Evolutionary conservation across 2,888 invertebrate species (phyloP).

Genomic region (Hyposoter didymator): DNA sequence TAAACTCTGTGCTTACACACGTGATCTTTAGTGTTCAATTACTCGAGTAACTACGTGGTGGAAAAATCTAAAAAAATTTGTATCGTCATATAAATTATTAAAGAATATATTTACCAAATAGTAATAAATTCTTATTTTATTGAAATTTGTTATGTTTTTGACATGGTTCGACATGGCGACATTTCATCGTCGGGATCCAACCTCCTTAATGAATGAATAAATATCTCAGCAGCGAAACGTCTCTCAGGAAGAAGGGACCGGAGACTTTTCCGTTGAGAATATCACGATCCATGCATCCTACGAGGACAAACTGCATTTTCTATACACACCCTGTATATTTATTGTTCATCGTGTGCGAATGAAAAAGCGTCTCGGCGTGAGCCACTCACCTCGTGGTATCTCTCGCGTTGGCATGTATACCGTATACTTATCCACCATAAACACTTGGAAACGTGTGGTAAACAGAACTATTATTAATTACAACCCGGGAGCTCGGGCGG

Average conservation of each 20-base stretch:
- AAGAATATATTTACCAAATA: too few species aligned
- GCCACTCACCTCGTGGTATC: slow-evolving; percentile 32
- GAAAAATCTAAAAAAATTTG: too few species aligned
- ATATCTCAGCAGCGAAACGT: not conserved
- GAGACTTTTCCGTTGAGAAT: not conserved
- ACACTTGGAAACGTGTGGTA: slow-evolving; percentile 63
- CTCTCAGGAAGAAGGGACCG: not conserved
- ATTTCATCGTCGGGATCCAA: too few species aligned
- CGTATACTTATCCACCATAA: slow-evolving; percentile 67
- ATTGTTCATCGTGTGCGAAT: slow-evolving; percentile 26
- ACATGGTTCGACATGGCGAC: too few species aligned
- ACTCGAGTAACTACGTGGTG: too few species aligned
- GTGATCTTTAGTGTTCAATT: too few species aligned
- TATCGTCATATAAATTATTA: too few species aligned
- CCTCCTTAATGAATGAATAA: too few species aligned
- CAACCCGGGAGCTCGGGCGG: slow-evolving; percentile 57
- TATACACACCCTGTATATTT: slow-evolving; percentile 1
- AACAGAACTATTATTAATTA: slow-evolving; percentile 69
- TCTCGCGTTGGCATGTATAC: slow-evolving; percentile 37
- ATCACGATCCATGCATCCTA: too few species aligned
- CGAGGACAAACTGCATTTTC: not conserved
- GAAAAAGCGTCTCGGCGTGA: slow-evolving; percentile 37
- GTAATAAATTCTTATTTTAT: too few species aligned
- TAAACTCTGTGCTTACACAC: too few species aligned
- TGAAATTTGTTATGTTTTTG: too few species aligned